Percentiles rank a stretch among this genome's conserved stretches.
Evolutionary conservation across 2,888 invertebrate species (phyloP).

Genomic region (Dendrolimus pini): DNA sequence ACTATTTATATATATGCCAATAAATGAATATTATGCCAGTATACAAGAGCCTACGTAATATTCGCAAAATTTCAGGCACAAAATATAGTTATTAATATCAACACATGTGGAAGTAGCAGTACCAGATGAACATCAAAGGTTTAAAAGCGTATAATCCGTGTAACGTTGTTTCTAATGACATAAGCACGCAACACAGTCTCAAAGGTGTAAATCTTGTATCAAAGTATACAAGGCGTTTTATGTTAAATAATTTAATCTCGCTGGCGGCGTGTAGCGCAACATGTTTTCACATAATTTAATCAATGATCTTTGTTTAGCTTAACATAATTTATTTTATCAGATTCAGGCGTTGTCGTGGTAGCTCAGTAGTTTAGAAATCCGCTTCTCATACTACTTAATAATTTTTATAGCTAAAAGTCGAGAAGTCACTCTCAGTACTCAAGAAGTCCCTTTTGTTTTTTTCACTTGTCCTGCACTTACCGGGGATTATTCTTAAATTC

Average conservation of each 20-base stretch:
- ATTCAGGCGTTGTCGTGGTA: slow-evolving; percentile 19
- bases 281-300: slow-evolving; percentile 55
- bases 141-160: slow-evolving; percentile 26
- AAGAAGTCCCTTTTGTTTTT: too few species aligned
- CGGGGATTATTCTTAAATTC: too few species aligned
- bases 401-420: too few species aligned
- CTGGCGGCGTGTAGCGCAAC: slow-evolving; percentile 40
- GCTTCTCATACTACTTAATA: too few species aligned
- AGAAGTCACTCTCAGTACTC: too few species aligned
- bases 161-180: slow-evolving; percentile 38
- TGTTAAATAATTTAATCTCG: slow-evolving; percentile 59
- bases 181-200: slow-evolving; percentile 28
- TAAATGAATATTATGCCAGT: too few species aligned
- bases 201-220: slow-evolving; percentile 48
- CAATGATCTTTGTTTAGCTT: slow-evolving; percentile 46
- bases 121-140: slow-evolving; percentile 31
- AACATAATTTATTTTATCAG: slow-evolving; percentile 32
- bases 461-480: too few species aligned
- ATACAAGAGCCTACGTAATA: too few species aligned
- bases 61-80: not conserved
- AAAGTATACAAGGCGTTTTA: slow-evolving; percentile 45
- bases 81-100: not conserved
- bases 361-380: not conserved
- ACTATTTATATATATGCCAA: too few species aligned
- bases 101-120: slow-evolving; percentile 10